phyloP scores from a whole-genome alignment of 2,113 vertebrate species.

The Sitta europaea region DNA sequence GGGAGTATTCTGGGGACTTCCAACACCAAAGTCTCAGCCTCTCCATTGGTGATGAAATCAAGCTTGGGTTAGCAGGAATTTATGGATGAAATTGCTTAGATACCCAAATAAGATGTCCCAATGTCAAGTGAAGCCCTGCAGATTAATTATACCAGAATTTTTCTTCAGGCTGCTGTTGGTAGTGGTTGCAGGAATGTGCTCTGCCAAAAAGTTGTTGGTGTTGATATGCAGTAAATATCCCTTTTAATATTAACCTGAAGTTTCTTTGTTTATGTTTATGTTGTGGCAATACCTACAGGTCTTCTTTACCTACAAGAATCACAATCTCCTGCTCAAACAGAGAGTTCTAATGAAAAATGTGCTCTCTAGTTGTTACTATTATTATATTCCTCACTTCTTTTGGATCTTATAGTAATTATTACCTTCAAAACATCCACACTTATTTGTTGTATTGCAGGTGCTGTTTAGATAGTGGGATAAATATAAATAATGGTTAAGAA shows the following conservation, averaged over 20 bases:
- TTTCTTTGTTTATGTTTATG: not conserved
- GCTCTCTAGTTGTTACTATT: not conserved
- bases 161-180: not conserved
- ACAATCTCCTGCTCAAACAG: not conserved
- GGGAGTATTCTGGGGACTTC: not conserved
- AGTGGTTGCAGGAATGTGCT: not conserved
- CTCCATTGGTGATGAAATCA: not conserved
- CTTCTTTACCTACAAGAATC: not conserved
- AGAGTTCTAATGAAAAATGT: not conserved
- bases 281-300: not conserved
- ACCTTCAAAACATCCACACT: not conserved
- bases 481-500: not conserved
- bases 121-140: not conserved
- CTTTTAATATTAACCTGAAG: not conserved
- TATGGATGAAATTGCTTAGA: not conserved
- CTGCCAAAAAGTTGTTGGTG: not conserved
- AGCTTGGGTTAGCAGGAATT: not conserved
- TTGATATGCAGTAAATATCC: not conserved
- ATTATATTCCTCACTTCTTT: not conserved
- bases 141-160: not conserved
- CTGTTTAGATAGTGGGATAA: not conserved
- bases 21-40: not conserved
- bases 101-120: not conserved
- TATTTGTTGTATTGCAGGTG: not conserved
- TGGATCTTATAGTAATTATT: not conserved